Base-by-base conservation (phyloP, 2,888 invertebrate genomes). In the Germaria angustata region DNA sequence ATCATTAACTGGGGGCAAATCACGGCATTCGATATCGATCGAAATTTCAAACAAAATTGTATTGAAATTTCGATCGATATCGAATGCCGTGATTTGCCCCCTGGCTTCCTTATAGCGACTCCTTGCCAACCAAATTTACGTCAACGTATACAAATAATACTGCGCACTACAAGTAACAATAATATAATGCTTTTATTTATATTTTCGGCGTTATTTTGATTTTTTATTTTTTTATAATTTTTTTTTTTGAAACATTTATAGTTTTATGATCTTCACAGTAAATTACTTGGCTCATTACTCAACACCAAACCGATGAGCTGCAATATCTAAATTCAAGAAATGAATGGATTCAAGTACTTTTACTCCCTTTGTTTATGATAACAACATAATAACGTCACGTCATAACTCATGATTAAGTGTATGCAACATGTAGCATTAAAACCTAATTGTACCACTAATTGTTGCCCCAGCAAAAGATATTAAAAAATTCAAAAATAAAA, bases 371-470 rank as follows among this genome's bases (percentile, higher is more conserved):
- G 15, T 24, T 6, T 53, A 20, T 8, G n/a, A n/a, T n/a, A 28
- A 28, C 4, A 28, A 13, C 66, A 53, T 65, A 41, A 39, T 17
- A 69, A 41, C 28, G 36, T 49, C 28, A 49, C 1, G 36, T 15
- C 53, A 66, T 69, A 71, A 65, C 20, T 46, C 8, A 72, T 36
- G 39, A 69, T 34, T 17, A 46, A 41, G 32, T 77, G 49, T 17
- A 73, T 78, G 79, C 51, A 76, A 66, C 79, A 82, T 46, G 59
- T 66, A 66, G 53, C 82, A 79, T 82, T 76, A 59, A 82, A 75
- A 61, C 66, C 79, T 82, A 82, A 82, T 82, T 82, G 71, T 20
- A 69, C 65, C 79, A 79, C 82, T 79, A 79, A 82, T 82, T 81
- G 73, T 63, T 63, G 39, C 15, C 69, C 28, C 1, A 41, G 20